Evolutionary conservation across 2,888 invertebrate species (phyloP).

Genomic region (Andrena flavipes): DNA sequence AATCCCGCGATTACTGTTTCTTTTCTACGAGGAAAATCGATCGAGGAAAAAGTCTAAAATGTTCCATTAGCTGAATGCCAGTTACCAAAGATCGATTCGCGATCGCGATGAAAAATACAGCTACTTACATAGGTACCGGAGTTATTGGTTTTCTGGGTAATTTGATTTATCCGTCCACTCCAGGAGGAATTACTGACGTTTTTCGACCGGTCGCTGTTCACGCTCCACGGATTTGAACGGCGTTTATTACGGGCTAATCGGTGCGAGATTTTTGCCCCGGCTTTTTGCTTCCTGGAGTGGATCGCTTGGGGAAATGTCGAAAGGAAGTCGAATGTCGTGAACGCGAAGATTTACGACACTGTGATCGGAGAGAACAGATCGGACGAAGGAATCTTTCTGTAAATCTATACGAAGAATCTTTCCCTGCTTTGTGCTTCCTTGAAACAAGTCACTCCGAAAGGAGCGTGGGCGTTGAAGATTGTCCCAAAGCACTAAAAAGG

Average conservation of each 20-base stretch:
- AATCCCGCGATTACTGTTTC: not conserved
- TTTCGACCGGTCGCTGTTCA: constrained; percentile 34
- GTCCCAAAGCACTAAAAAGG: not conserved
- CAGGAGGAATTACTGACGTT: constrained; percentile 35
- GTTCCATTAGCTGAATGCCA: constrained; percentile 8
- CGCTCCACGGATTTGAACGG: constrained; percentile 45
- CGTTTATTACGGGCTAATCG: constrained; percentile 39
- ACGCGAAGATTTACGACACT: not conserved
- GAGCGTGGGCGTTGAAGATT: not conserved
- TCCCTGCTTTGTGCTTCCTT: constrained; percentile 19
- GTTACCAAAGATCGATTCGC: constrained; percentile 19
- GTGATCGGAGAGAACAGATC: too few relatives aligned
- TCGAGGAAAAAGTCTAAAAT: not conserved
- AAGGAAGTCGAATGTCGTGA: not conserved
- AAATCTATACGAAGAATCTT: too few relatives aligned
- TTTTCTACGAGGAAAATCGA: not conserved
- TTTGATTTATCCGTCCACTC: constrained; percentile 50
- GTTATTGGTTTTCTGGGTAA: constrained; percentile 31
- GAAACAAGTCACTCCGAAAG: too few relatives aligned
- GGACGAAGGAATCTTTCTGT: too few relatives aligned
- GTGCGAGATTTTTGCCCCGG: constrained; percentile 12
- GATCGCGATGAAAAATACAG: constrained; percentile 13
- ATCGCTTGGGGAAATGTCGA: constrained; percentile 11
- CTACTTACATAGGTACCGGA: not conserved
- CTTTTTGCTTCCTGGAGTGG: constrained; percentile 15